These are phyloP conservation scores for Frankliniella fusca DNA, from an alignment of 2,888 invertebrate species.

Conservation along the genomic window DNA sequence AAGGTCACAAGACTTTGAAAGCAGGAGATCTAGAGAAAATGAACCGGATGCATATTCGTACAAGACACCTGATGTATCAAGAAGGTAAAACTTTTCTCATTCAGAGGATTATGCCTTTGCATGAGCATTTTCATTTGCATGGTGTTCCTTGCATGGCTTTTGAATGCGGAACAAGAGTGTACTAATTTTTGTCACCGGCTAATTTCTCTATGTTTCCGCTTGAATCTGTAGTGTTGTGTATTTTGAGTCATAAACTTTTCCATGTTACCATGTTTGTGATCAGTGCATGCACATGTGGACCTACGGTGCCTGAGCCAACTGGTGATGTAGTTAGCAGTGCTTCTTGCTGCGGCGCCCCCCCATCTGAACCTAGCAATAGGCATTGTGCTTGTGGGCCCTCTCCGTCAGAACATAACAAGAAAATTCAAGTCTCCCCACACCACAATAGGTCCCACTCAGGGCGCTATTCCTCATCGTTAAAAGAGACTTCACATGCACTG, in stretches of 20 bases:
- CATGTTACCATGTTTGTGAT: neutral
- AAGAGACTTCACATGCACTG: neutral
- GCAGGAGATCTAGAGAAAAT: neutral
- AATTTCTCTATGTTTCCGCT: too few relatives aligned
- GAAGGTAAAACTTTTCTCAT: neutral
- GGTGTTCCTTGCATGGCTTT: neutral
- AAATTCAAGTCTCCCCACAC: conserved; percentile 9
- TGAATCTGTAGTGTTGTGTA: too few relatives aligned
- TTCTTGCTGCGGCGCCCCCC: neutral
- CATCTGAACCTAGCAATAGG: neutral
- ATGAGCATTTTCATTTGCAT: neutral
- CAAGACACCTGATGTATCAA: neutral
- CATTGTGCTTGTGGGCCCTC: neutral
- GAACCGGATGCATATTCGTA: neutral
- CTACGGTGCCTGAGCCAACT: neutral
- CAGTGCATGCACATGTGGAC: neutral
- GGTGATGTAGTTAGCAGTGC: neutral
- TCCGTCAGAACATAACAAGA: neutral
- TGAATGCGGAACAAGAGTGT: too few relatives aligned
- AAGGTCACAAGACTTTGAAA: neutral
- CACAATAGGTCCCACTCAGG: neutral
- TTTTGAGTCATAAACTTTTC: neutral
- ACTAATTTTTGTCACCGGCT: too few relatives aligned
- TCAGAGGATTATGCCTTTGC: too few relatives aligned
- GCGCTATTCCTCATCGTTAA: neutral